A percentile compares a stretch with the other conserved stretches of the same genome.
These are phyloP conservation scores for Drosophila varians DNA, from an alignment of 1,140 invertebrate genomes.

Conservation along the genomic window DNA sequence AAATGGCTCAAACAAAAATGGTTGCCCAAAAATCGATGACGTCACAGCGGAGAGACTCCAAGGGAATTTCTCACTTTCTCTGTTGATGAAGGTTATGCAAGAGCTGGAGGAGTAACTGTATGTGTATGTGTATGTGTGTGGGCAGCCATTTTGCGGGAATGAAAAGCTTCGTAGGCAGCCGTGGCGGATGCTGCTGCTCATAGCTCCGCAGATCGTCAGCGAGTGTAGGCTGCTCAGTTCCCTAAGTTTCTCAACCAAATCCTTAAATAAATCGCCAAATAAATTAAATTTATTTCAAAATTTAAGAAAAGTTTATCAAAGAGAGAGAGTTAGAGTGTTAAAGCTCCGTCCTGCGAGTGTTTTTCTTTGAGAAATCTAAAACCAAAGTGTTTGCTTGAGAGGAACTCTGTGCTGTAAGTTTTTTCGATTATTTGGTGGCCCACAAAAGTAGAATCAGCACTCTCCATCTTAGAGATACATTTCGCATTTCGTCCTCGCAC, in stretches of 20 bases:
- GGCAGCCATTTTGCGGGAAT: slow-evolving; percentile 65
- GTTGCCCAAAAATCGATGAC: slow-evolving; percentile 71
- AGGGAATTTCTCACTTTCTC: slow-evolving; percentile 28
- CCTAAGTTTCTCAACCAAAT: slow-evolving; percentile 20
- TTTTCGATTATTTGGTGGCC: slow-evolving; percentile 31
- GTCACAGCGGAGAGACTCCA: slow-evolving; percentile 46
- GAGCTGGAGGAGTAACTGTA: slow-evolving; percentile 13
- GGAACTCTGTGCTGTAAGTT: slow-evolving; percentile 47
- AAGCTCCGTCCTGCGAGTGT: slow-evolving; percentile 40
- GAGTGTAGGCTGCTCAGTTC: slow-evolving; percentile 79
- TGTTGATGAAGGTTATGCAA: slow-evolving; percentile 77
- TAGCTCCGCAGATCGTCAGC: slow-evolving; percentile 83
- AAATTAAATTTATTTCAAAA: not conserved
- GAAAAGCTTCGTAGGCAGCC: slow-evolving; percentile 77
- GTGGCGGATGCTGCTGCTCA: slow-evolving; percentile 64
- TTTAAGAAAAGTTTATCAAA: not conserved
- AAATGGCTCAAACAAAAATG: slow-evolving; percentile 56
- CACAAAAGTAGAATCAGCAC: slow-evolving; percentile 24
- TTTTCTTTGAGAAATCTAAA: not conserved
- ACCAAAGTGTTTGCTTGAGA: slow-evolving; percentile 19
- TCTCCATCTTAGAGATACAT: slow-evolving; percentile 51
- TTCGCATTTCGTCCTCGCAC: slow-evolving; percentile 55
- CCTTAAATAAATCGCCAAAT: not conserved
- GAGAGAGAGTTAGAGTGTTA: slow-evolving; percentile 3
- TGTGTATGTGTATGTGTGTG: slow-evolving; percentile 41